A percentile compares a stretch with the other conserved stretches of the same genome.
phyloP scores from a whole-genome alignment of 1,140 invertebrate genomes.

The Vanessa atalanta region DNA sequence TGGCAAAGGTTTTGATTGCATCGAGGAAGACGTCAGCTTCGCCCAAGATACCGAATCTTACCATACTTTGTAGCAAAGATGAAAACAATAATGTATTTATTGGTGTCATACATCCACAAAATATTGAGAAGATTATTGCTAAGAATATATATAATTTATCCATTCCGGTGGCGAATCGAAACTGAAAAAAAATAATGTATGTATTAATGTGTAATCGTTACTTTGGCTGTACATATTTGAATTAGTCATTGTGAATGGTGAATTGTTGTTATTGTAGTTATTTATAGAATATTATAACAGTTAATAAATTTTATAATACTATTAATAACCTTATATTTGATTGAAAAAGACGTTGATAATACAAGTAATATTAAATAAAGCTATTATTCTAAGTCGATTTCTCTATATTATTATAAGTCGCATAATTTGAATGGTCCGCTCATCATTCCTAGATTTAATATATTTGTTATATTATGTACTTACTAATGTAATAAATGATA shows the following conservation, averaged over 20 bases:
- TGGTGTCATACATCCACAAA: conserved; percentile 84
- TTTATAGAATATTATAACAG: no score
- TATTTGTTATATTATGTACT: conserved; percentile 25
- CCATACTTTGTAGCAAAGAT: conserved; percentile 82
- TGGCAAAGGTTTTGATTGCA: conserved; percentile 80
- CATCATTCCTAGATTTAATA: not conserved
- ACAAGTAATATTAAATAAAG: no score
- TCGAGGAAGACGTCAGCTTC: conserved; percentile 61
- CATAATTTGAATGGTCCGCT: no score
- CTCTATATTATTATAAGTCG: no score
- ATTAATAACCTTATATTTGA: no score
- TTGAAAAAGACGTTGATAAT: no score
- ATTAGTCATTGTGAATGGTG: no score
- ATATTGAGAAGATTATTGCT: conserved; percentile 82
- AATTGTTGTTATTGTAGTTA: no score
- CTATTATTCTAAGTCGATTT: no score
- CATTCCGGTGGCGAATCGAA: conserved; percentile 80
- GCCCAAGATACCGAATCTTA: conserved; percentile 55
- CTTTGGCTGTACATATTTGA: no score
- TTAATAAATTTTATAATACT: no score
- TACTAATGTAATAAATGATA: conserved; percentile 55
- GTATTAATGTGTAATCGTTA: not conserved
- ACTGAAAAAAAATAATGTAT: conserved; percentile 74
- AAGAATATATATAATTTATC: conserved; percentile 83
- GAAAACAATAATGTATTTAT: conserved; percentile 87